Conservation (phyloP, 2,888 invertebrate species). For the Drosophila neonasuta region DNA sequence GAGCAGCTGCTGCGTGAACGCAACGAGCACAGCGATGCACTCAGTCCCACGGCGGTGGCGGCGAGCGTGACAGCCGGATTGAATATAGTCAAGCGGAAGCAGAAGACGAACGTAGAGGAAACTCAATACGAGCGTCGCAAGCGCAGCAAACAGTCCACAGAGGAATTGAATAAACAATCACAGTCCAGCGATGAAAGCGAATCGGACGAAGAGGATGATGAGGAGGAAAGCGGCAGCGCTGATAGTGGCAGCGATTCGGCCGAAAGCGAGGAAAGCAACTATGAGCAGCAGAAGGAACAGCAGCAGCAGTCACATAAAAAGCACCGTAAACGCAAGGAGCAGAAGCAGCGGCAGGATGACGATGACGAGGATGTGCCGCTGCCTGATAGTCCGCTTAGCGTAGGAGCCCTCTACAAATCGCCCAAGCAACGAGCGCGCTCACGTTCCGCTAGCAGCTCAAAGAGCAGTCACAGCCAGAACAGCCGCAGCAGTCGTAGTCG, state of each 20-base stretch:
- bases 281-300: conserved; percentile 37
- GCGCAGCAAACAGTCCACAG: conserved; percentile 69
- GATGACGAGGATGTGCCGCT: conserved; percentile 82
- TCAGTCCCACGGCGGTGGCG: conserved; percentile 79
- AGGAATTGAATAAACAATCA: conserved; percentile 65
- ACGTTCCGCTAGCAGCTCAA: conserved; percentile 65
- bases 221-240: conserved; percentile 52
- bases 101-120: conserved; percentile 44
- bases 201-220: conserved; percentile 41
- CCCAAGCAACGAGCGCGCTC: conserved; percentile 64
- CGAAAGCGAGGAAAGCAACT: conserved; percentile 62
- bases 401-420: conserved; percentile 83
- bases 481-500: conserved; percentile 52
- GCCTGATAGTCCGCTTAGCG: conserved; percentile 84
- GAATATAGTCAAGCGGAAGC: conserved; percentile 73
- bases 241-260: conserved; percentile 49
- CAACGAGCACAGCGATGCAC: conserved; percentile 64
- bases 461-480: conserved; percentile 47
- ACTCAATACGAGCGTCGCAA: conserved; percentile 65
- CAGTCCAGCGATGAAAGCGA: conserved; percentile 45
- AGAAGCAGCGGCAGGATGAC: conserved; percentile 69
- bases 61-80: conserved; percentile 80
- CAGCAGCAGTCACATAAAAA: conserved; percentile 36
- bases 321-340: conserved; percentile 46
- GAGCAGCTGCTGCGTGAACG: conserved; percentile 76